Evolutionary conservation across 2,797 vertebrate genomes (phyloP).

Genomic region (Scolopax bukidnonensis): DNA sequence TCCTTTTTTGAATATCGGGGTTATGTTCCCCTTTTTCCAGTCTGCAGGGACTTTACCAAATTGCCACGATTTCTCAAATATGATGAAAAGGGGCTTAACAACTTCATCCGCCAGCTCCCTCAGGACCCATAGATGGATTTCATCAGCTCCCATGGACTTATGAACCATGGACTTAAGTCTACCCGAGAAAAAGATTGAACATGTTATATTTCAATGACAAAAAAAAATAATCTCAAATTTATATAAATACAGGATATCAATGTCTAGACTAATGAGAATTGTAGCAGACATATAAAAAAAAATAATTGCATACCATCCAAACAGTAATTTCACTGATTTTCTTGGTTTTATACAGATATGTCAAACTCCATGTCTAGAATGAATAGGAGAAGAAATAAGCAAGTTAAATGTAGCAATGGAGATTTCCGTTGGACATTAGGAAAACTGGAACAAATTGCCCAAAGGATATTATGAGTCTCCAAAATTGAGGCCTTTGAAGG

Average conservation of each 20-base stretch:
- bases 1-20: too few species aligned
- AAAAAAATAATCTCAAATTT: fast-evolving
- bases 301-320: neutral
- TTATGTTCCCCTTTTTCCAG: too few species aligned
- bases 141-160: too few species aligned
- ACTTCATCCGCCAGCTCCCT: too few species aligned
- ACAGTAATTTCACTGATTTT: neutral
- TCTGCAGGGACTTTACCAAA: too few species aligned
- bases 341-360: neutral
- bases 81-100: too few species aligned
- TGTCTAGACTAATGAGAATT: fast-evolving
- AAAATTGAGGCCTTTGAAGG: neutral
- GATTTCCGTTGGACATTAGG: neutral
- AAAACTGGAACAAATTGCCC: neutral
- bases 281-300: neutral
- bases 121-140: too few species aligned
- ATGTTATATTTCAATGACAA: neutral
- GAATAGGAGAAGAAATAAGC: neutral
- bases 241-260: neutral
- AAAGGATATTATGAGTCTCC: neutral
- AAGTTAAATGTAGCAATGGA: neutral
- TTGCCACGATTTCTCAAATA: too few species aligned
- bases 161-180: neutral
- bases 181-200: neutral
- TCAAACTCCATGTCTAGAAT: neutral